Conservation (phyloP, 2,113 vertebrate species). For the Otus sunia region DNA sequence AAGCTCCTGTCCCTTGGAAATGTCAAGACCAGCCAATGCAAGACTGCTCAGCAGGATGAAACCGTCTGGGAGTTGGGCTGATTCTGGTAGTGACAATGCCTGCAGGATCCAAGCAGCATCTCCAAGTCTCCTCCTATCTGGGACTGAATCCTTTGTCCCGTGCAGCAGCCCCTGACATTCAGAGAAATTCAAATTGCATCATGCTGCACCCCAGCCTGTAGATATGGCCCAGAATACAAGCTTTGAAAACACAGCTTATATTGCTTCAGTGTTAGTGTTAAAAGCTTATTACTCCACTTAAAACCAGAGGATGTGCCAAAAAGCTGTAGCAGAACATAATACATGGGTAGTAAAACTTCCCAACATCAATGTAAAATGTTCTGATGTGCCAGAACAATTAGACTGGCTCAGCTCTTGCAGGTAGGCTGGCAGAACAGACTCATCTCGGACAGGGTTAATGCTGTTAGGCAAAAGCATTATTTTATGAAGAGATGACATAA, state of each 20-base stretch:
- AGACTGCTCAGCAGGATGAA: neutral
- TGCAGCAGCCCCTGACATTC: neutral
- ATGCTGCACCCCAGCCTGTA: neutral
- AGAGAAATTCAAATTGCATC: neutral
- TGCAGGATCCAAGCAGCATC: neutral
- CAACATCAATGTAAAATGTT: slow-evolving; percentile 18
- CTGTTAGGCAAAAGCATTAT: neutral
- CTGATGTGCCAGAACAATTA: slow-evolving; percentile 25
- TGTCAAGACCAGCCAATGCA: neutral
- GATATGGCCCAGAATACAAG: neutral
- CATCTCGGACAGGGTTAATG: neutral
- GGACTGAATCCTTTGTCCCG: neutral
- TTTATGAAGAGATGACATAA: slow-evolving; percentile 30
- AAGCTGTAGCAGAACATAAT: slow-evolving; percentile 5
- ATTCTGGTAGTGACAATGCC: neutral
- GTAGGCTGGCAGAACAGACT: slow-evolving; percentile 13
- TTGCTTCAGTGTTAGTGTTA: neutral
- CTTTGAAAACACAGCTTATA: neutral
- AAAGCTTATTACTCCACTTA: neutral
- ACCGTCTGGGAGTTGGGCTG: neutral
- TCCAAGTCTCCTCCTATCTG: neutral
- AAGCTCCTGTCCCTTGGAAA: neutral
- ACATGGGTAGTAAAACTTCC: neutral
- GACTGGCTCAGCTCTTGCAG: slow-evolving; percentile 26
- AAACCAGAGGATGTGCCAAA: neutral